Base-by-base conservation (phyloP, 2,888 invertebrate genomes). In the Drymonia ruficornis region DNA sequence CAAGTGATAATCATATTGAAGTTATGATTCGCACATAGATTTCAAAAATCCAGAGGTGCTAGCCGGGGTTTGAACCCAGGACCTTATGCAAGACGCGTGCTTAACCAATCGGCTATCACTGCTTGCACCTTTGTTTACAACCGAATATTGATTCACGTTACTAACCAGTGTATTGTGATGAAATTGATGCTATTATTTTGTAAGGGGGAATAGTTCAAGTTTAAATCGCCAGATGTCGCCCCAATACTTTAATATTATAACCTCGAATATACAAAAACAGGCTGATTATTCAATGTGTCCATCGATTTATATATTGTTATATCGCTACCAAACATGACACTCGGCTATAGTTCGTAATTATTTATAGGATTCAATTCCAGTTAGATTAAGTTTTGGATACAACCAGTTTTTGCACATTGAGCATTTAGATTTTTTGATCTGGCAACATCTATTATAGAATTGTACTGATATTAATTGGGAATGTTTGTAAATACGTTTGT, bases 311-410 rank as follows among this genome's bases (percentile, higher is more conserved):
- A 50, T 65, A 63, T 68, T 54, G 48, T 69, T 56, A 67, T 68
- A 68, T 65, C 65, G 67, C 43, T 56, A 45, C 42, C 43, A 12
- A 55, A 70, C 74, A 78, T 76, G 79, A 77, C 74, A 72, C 71
- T n/a, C 16, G 15, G 34, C 28, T 62, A 59, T 69, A 67, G 63
- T 52, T 63, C 53, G 38, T 65, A 72, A 65, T 66, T 72, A 72
- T 72, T 74, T 72, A 70, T 75, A 77, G 59, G 48, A 67, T 67
- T 59, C 52, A 49, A 70, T 70, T 72, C 70, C 70, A 70, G 48
- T 49, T 69, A 72, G 63, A 15, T 61, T 67, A 54, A 61, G 62
- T 63, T 60, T 62, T 62, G 61, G 63, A 59, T 45, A 64, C 64
- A 61, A 53, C 57, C 34, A 48, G n/a, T 53, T 53, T 54, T 38